phyloP scores from a whole-genome alignment of 2,797 vertebrate species.

The Thunnus albacares region DNA sequence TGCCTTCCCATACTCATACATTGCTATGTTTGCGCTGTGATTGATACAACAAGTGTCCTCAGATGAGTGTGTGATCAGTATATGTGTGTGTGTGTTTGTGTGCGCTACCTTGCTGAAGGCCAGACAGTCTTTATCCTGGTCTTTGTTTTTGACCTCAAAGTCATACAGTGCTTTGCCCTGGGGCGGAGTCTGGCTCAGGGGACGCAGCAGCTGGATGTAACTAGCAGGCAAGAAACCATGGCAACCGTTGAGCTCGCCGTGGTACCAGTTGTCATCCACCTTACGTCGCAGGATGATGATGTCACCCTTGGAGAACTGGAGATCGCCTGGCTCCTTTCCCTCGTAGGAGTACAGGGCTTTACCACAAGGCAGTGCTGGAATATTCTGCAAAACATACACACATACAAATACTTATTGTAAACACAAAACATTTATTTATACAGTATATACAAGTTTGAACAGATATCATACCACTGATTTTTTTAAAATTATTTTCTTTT shows the following conservation, averaged over 20 bases:
- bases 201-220: conserved; percentile 95
- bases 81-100: conserved; percentile 17
- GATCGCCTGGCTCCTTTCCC: conserved; percentile 97
- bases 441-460: background rate
- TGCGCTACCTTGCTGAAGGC: conserved; percentile 94
- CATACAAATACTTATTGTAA: background rate
- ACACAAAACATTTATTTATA: background rate
- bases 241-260: conserved; percentile 94
- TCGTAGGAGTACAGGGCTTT: conserved; percentile 97
- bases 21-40: conserved; percentile 4
- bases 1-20: background rate
- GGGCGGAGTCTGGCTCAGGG: conserved; percentile 93
- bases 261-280: conserved; percentile 98
- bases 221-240: conserved; percentile 96
- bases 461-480: background rate
- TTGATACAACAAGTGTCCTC: conserved; percentile 21
- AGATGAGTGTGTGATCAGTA: conserved; percentile 9
- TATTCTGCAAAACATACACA: conserved; percentile 84
- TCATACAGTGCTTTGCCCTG: conserved; percentile 98
- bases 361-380: conserved; percentile 93
- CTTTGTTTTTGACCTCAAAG: conserved; percentile 98
- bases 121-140: conserved; percentile 98
- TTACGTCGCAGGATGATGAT: conserved; percentile 95
- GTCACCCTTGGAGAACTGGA: conserved; percentile 97
- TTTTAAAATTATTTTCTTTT: too few species aligned